Base-by-base conservation (phyloP, 2,113 vertebrate genomes). In the Picathartes gymnocephalus region DNA sequence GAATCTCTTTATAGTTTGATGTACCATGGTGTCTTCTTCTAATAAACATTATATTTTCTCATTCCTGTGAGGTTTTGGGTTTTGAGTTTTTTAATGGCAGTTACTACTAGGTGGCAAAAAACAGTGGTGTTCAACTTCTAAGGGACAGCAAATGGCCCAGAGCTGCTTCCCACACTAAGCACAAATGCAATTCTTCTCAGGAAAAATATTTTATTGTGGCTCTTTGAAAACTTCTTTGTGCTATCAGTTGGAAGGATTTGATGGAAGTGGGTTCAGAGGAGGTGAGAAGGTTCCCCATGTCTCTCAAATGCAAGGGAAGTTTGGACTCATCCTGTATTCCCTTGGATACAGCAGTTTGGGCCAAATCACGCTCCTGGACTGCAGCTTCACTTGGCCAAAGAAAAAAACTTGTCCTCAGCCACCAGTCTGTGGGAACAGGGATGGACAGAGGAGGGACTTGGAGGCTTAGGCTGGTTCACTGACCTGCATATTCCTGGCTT, bases 1-100 rank as follows among this genome's bases (percentile, higher is more conserved):
- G 92, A 90, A 22, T 76, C 68, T 90, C 87, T 81, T 85, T 47
- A 40, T 86, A 95, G 95, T 83, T 97, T 79, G 91, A 74, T 97
- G 95, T 97, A 95, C 83, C 70, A 39, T 60, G 47, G 13, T 82
- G 80, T 89, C 94, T 53, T 88, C 97, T 95, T 95, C 96, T 97
- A 98, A 98, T 98, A 98, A 98, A 98, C 84, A 2, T 95, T 94
- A 13, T 96, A 87, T 98, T 98, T 98, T 97, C 97, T 97, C 97
- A 91, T 83, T 96, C 78, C 94, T 94, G 88, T 94, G 97, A 93
- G 96, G 50, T 25, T 81, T 56, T 73, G 76, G 74, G 48, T 92
- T 81, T 95, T 92, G 87, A 60, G 8, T 28, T 70, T 89, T 77
- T 81, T 61, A 51, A 71, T 64, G 72, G 44, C 83, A 92, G 50